Evolutionary conservation across 2,113 vertebrate genomes (phyloP), one percentile per base, ranked within the genome.

Genomic region (Sula dactylatra): DNA sequence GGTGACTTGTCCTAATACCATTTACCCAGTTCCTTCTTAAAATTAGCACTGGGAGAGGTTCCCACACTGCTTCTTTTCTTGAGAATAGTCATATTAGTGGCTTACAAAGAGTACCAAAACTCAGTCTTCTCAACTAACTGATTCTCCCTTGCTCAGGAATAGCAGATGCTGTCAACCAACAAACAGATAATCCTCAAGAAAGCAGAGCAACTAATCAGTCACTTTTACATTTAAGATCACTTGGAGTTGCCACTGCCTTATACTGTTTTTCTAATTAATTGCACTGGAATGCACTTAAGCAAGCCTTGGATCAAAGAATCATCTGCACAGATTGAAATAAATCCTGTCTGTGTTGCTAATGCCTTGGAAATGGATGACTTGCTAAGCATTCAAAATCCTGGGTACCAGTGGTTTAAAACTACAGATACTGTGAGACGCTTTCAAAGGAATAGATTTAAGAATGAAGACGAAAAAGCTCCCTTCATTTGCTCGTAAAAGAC

Each of bases 251-350:
- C 90, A 91, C 77, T 86, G 86, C 79, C 82, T 89, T 94, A 71
- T 38, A 82, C 79, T 82, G 70, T 73, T 94, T 93, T 96, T 81
- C 90, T 95, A 95, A 96, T 96, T 97, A 97, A 95, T 96, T 89
- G 88, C 81, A 78, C 80, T 92, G 95, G 87, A 97, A 97, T 93
- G 88, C 95, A 97, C 90, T 97, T 97, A 93, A 97, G 90, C 58
- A 94, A 94, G 91, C 27, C 82, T 90, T 3, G 11, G 88, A 93
- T 96, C 93, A 97, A 97, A 95, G 91, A 97, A 93, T 94, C 86
- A 96, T 58, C 92, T 59, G 86, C 83, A 94, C 78, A 94, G 88
- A 94, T 86, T 94, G 95, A 96, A 97, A 94, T 90, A 96, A 97
- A 97, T 95, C 96, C 94, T 34, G 44, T 71, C 94, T 96, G 66